Conservation (phyloP, 2,797 vertebrate genomes). For the Luscinia luscinia region DNA sequence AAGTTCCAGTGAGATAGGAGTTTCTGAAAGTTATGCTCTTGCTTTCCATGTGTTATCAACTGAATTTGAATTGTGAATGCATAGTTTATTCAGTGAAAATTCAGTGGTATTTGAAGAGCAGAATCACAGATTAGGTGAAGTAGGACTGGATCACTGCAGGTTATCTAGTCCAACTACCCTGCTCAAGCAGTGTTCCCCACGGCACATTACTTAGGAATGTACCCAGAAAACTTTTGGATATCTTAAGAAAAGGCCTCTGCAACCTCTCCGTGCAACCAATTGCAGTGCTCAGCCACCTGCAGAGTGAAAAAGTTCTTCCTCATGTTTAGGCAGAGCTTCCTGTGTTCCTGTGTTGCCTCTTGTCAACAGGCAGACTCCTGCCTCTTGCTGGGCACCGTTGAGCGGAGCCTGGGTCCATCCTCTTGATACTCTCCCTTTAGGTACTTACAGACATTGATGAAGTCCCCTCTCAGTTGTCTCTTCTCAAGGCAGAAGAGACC, state of each 20-base stretch:
- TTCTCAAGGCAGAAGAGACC: neutral
- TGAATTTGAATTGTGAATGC: neutral
- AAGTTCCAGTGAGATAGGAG: neutral
- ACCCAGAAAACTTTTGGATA: neutral
- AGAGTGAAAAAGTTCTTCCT: neutral
- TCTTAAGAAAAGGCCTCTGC: rapidly evolving
- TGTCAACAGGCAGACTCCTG: neutral
- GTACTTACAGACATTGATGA: too few relatives aligned
- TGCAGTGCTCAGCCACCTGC: neutral
- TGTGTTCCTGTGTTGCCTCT: neutral
- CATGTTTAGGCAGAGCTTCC: neutral
- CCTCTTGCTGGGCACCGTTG: neutral
- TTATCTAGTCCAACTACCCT: neutral
- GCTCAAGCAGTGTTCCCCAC: neutral
- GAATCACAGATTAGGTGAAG: neutral
- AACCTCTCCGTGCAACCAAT: neutral
- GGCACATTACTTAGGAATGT: neutral
- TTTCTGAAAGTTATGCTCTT: neutral
- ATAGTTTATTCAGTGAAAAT: neutral
- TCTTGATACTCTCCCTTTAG: neutral
- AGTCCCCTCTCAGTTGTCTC: rapidly evolving
- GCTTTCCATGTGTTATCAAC: neutral
- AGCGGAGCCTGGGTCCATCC: neutral
- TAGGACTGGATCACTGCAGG: neutral
- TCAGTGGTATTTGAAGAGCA: neutral